Conservation (phyloP, 2,113 vertebrate species). For the Trematomus loennbergii region DNA sequence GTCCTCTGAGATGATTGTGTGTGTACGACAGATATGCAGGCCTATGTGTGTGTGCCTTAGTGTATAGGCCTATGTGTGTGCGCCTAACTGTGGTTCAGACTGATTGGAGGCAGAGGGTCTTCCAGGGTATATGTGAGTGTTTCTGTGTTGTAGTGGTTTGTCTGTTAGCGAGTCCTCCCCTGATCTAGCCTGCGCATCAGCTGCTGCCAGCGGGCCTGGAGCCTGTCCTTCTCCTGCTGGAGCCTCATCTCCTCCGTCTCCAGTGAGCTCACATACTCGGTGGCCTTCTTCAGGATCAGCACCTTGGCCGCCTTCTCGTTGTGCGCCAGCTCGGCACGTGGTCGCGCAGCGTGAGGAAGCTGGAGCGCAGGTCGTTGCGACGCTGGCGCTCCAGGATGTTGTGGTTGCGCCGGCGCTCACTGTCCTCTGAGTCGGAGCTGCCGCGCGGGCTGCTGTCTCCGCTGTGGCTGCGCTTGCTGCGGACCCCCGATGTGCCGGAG, state of each 20-base stretch:
- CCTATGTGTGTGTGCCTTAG: constrained; percentile 52
- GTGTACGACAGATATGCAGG: constrained; percentile 50
- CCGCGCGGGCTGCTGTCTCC: constrained; percentile 84
- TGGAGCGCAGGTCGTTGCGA: constrained; percentile 97
- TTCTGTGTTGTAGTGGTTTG: constrained; percentile 66
- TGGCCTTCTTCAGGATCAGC: constrained; percentile 98
- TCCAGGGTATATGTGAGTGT: constrained; percentile 65
- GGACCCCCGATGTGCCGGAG: constrained; percentile 52
- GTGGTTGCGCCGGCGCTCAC: constrained; percentile 96
- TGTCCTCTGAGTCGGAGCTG: constrained; percentile 96
- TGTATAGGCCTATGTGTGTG: constrained; percentile 46
- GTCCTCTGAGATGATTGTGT: constrained; percentile 68
- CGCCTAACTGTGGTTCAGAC: constrained; percentile 16
- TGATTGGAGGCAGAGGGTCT: constrained; percentile 37
- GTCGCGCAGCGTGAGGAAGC: constrained; percentile 96
- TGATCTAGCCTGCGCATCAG: constrained; percentile 93
- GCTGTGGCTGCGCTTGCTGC: constrained; percentile 88
- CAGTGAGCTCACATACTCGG: constrained; percentile 93
- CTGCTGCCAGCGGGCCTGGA: constrained; percentile 90
- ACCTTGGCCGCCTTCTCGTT: constrained; percentile 99
- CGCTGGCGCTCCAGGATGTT: constrained; percentile 98
- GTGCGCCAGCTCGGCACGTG: constrained; percentile 94
- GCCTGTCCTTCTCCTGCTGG: constrained; percentile 91
- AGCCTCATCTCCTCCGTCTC: constrained; percentile 92
- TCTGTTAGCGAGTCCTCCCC: constrained; percentile 93